Evolutionary conservation across 2,888 invertebrate genomes (phyloP).

Genomic region (Mayetiola destructor): DNA sequence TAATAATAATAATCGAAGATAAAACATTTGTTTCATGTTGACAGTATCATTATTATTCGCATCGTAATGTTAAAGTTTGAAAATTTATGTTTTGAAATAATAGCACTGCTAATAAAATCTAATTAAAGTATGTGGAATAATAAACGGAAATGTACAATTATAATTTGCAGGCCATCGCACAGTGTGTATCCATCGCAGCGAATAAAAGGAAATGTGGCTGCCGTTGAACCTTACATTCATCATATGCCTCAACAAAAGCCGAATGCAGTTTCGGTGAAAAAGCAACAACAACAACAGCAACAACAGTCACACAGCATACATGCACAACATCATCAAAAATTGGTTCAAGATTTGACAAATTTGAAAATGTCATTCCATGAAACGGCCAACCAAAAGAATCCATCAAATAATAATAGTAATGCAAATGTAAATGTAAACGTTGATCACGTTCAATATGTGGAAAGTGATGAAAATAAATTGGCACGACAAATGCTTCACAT

Average conservation of each 20-base stretch:
- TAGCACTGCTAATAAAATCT: too few relatives aligned
- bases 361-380: slow-evolving; percentile 24
- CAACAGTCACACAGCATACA: slow-evolving; percentile 28
- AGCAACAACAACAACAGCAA: not conserved
- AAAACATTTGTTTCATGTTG: too few relatives aligned
- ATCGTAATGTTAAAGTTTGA: too few relatives aligned
- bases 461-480: slow-evolving; percentile 39
- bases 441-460: slow-evolving; percentile 39
- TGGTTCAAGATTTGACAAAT: slow-evolving; percentile 34
- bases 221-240: slow-evolving; percentile 77
- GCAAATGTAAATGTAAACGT: slow-evolving; percentile 31
- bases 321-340: slow-evolving; percentile 16
- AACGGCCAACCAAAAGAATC: slow-evolving; percentile 32
- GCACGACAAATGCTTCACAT: slow-evolving; percentile 31
- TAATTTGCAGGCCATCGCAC: slow-evolving; percentile 23
- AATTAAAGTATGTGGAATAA: too few relatives aligned
- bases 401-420: slow-evolving; percentile 37
- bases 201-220: slow-evolving; percentile 62
- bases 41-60: too few relatives aligned
- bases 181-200: slow-evolving; percentile 31
- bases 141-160: too few relatives aligned
- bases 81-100: too few relatives aligned
- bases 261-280: slow-evolving; percentile 31
- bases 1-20: too few relatives aligned
- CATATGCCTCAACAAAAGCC: slow-evolving; percentile 50